A percentile compares a stretch with the other conserved stretches of the same genome.
These are phyloP conservation scores for Enteromius fasciolatus DNA, from an alignment of 2,797 vertebrate genomes.

Conservation along the genomic window DNA sequence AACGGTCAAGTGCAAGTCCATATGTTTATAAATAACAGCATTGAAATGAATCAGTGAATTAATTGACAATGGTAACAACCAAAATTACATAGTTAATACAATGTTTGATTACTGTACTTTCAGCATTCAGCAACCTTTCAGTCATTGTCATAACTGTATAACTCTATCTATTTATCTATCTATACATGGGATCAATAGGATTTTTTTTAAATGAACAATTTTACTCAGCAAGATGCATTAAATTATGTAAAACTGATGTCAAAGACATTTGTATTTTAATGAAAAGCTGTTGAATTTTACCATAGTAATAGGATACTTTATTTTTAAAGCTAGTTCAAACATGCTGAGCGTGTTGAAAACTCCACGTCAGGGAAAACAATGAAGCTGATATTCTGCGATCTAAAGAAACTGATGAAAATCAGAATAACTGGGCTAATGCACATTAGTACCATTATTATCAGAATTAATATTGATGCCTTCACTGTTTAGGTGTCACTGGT, in stretches of 20 bases:
- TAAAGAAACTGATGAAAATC: not conserved
- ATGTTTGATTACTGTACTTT: not conserved
- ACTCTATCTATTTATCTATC: too few relatives aligned
- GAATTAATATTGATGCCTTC: not conserved
- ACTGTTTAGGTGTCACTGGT: not conserved
- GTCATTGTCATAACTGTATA: not conserved
- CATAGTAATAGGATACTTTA: not conserved
- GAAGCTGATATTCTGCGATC: not conserved
- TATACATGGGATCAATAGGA: not conserved
- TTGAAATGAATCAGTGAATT: not conserved
- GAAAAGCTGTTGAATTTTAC: not conserved
- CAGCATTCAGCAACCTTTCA: not conserved
- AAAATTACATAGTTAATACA: not conserved
- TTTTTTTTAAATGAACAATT: not conserved
- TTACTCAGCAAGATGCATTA: not conserved
- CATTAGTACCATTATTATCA: not conserved
- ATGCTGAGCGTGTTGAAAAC: not conserved
- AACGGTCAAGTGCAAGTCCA: constrained; percentile 13
- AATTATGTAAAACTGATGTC: not conserved
- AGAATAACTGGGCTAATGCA: not conserved
- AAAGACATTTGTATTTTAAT: not conserved
- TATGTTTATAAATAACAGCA: not conserved
- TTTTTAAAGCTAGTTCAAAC: not conserved
- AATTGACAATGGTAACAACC: not conserved
- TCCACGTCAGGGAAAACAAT: not conserved